Evolutionary conservation across 2,113 vertebrate species (phyloP).

Genomic region (Antechinus flavipes): DNA sequence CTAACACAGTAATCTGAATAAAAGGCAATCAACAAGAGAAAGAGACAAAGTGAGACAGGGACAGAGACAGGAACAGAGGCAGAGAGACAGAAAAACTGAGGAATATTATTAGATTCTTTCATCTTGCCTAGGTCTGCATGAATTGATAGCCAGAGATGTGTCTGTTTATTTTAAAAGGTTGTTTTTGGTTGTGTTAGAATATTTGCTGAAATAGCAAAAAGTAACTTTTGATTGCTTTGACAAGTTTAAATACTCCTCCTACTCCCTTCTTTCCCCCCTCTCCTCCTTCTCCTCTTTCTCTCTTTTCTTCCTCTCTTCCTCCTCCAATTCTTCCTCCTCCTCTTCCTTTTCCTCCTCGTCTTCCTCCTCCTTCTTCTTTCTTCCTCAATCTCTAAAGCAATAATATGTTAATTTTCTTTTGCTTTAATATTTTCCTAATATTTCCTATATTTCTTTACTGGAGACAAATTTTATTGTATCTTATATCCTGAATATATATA

Average conservation of each 20-base stretch:
- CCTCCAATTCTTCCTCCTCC: no score
- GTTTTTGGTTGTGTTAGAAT: neutral
- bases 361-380: neutral
- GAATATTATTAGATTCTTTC: neutral
- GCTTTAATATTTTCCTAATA: neutral
- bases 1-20: neutral
- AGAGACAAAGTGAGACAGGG: neutral
- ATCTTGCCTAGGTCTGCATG: neutral
- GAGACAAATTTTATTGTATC: no score
- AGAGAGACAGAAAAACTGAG: neutral
- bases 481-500: neutral
- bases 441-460: neutral
- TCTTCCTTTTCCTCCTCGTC: no score
- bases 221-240: neutral
- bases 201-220: neutral
- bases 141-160: neutral
- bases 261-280: no score
- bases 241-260: neutral
- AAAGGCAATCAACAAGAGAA: neutral
- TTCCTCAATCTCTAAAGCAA: neutral
- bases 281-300: no score
- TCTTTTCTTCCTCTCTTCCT: no score
- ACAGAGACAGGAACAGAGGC: neutral
- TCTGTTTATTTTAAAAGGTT: neutral
- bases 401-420: neutral